These are phyloP conservation scores for Callocephalon fimbriatum DNA, from an alignment of 2,113 vertebrate genomes.

Conservation along the genomic window DNA sequence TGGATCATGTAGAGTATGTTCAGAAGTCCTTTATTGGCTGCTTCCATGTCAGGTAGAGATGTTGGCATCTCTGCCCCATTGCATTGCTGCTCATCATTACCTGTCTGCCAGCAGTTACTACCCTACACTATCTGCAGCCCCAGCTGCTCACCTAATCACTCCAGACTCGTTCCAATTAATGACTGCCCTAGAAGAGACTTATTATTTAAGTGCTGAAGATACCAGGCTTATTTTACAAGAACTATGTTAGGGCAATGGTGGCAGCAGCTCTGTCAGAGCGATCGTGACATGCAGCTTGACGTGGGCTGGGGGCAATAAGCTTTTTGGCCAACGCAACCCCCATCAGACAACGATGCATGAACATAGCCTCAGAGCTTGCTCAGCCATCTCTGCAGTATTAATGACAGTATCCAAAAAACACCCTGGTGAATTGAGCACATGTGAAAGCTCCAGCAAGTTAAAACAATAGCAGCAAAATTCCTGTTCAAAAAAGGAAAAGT, in stretches of 20 bases:
- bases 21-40: not conserved
- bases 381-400: constrained; percentile 14
- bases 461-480: not conserved
- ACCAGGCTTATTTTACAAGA: not conserved
- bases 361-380: not conserved
- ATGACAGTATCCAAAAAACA: constrained; percentile 10
- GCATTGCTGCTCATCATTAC: not conserved
- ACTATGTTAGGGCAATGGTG: not conserved
- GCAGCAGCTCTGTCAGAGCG: constrained; percentile 16
- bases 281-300: not conserved
- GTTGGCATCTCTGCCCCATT: not conserved
- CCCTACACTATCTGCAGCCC: not conserved
- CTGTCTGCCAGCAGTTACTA: not conserved
- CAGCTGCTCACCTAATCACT: not conserved
- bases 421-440: not conserved
- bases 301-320: not conserved
- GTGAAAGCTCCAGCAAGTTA: not conserved
- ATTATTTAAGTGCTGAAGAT: not conserved
- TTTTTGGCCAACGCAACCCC: not conserved
- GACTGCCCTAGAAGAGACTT: not conserved
- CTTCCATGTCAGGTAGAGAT: not conserved
- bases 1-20: accelerated
- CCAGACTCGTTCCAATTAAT: not conserved
- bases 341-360: not conserved
- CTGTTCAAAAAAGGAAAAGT: not conserved